These are phyloP conservation scores for Tetragonula clypearis DNA, from an alignment of 1,140 invertebrate genomes.

Conservation along the genomic window DNA sequence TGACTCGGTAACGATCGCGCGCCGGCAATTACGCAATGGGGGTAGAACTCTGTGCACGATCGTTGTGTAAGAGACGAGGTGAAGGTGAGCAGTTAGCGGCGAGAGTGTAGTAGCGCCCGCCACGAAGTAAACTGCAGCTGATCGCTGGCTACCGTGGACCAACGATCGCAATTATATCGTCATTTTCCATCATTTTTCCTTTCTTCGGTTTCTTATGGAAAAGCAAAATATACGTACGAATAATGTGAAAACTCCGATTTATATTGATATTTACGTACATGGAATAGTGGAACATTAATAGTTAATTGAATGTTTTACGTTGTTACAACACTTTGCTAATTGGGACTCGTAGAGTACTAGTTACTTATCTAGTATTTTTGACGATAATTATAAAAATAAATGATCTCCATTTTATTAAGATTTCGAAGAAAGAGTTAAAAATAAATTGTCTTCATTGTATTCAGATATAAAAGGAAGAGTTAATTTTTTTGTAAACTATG, in stretches of 20 bases:
- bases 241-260: neutral
- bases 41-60: slow-evolving; percentile 63
- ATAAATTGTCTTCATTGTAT: neutral
- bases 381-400: neutral
- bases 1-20: slow-evolving; percentile 67
- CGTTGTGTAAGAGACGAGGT: slow-evolving; percentile 71
- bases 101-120: slow-evolving; percentile 45
- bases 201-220: neutral
- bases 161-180: slow-evolving; percentile 53
- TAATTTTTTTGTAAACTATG: neutral
- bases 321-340: neutral
- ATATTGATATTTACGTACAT: neutral
- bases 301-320: neutral
- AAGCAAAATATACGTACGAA: neutral
- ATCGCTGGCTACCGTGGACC: slow-evolving; percentile 58
- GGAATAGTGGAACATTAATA: neutral
- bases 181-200: slow-evolving; percentile 13
- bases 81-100: slow-evolving; percentile 67
- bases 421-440: neutral
- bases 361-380: neutral
- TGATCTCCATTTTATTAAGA: neutral
- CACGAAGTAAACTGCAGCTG: slow-evolving; percentile 46
- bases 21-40: slow-evolving; percentile 64
- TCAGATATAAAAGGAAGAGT: neutral
- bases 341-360: neutral